Percentiles rank a stretch among this genome's conserved stretches.
Evolutionary conservation across 37 sponge, comb jelly and placozoan genomes (phyloP).

Genomic region (Ephydatia muelleri): DNA sequence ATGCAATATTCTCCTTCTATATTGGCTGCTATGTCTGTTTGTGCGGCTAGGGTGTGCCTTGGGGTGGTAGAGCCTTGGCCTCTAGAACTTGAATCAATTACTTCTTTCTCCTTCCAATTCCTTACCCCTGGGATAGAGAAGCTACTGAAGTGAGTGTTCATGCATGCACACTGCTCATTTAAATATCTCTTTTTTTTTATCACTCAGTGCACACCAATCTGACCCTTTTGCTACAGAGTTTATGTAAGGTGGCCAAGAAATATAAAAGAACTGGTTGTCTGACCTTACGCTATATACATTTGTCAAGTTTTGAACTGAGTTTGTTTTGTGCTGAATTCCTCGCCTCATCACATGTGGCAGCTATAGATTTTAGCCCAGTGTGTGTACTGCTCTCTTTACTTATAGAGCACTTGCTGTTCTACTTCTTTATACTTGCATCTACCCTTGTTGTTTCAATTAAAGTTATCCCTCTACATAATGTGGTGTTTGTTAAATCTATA

Average conservation of each 20-base stretch:
- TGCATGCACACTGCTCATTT: background rate
- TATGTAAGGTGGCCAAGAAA: background rate
- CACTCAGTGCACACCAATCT: background rate
- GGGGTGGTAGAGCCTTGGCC: conserved; percentile 36
- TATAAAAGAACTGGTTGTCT: background rate
- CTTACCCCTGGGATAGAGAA: conserved; percentile 32
- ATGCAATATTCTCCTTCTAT: conserved; percentile 51
- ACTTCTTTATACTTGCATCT: no score
- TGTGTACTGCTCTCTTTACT: background rate
- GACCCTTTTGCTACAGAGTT: background rate
- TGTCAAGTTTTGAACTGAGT: no score
- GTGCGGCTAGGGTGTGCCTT: conserved; percentile 39
- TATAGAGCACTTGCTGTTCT: no score
- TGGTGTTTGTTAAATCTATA: no score
- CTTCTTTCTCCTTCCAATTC: conserved; percentile 31
- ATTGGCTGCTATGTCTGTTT: conserved; percentile 58
- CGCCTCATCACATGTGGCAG: background rate
- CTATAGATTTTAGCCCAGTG: background rate
- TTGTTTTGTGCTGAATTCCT: background rate
- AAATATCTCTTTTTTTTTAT: no score
- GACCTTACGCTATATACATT: background rate
- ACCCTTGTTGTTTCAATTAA: background rate
- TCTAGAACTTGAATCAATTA: conserved; percentile 17
- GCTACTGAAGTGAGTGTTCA: background rate
- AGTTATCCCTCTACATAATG: background rate